Percentiles rank a stretch among this genome's conserved stretches.
phyloP scores from a whole-genome alignment of 2,797 vertebrate genomes.

The Microchirus variegatus region DNA sequence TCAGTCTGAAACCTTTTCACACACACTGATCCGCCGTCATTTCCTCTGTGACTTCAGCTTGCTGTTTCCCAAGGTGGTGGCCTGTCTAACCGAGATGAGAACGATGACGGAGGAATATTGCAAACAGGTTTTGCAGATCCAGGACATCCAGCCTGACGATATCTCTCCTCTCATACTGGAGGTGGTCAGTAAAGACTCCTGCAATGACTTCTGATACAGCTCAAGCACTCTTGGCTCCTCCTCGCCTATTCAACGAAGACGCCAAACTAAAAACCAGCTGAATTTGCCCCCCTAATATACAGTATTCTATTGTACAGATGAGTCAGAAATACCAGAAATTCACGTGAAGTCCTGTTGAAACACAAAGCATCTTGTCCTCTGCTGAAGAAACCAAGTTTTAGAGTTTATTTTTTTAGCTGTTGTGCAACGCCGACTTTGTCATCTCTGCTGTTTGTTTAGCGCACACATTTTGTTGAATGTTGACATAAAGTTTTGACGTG shows the following conservation, averaged over 20 bases:
- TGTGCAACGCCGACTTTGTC: neutral
- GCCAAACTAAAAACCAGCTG: no score
- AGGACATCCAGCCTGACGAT: conserved; percentile 81
- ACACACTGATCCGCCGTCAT: conserved; percentile 4
- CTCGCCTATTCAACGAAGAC: no score
- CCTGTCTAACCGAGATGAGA: conserved; percentile 83
- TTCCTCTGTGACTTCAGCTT: conserved; percentile 68
- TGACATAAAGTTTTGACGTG: neutral
- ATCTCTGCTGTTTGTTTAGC: no score
- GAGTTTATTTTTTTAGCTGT: neutral
- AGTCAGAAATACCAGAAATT: no score
- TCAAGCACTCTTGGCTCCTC: no score
- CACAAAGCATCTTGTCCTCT: no score
- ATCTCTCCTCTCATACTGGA: conserved; percentile 83
- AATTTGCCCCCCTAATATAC: no score
- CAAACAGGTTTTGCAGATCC: conserved; percentile 81
- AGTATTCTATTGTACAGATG: no score
- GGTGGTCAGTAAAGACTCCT: conserved; percentile 72
- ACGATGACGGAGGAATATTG: conserved; percentile 82
- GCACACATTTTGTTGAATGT: conserved; percentile 1
- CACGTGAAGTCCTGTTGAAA: no score
- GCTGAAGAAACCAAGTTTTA: no score
- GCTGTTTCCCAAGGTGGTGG: conserved; percentile 84
- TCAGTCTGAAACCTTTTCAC: neutral
- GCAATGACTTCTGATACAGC: conserved; percentile 11